phyloP scores from a whole-genome alignment of 1,140 invertebrate species.

The Tyrophagus putrescentiae region DNA sequence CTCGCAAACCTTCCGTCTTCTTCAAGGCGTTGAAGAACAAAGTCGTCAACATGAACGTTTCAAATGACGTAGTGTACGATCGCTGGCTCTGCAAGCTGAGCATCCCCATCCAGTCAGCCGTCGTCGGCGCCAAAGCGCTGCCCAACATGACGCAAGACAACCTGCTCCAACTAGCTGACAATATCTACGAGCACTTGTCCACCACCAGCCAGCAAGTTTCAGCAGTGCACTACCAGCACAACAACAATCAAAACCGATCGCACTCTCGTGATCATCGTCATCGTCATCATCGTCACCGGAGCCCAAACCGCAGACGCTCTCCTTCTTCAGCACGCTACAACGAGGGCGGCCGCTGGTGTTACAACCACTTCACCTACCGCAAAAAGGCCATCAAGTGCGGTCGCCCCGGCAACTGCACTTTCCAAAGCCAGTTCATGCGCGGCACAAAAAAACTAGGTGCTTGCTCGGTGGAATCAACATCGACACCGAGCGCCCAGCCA shows the following conservation, averaged over 20 bases:
- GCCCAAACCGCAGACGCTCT: not conserved
- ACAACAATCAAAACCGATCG: not conserved
- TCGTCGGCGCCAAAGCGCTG: not conserved
- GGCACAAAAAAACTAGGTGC: no score
- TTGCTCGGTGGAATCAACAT: no score
- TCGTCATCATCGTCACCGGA: not conserved
- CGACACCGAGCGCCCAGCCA: no score
- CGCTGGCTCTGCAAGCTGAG: not conserved
- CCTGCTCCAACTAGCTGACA: not conserved
- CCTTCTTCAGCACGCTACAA: not conserved
- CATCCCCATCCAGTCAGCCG: not conserved
- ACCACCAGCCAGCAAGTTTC: no score
- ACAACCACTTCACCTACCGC: slow-evolving; percentile 20
- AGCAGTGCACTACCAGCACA: no score
- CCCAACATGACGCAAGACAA: not conserved
- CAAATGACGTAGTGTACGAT: not conserved
- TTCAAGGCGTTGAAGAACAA: not conserved
- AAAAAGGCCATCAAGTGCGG: slow-evolving; percentile 18
- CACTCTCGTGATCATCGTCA: not conserved
- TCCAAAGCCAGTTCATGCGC: not conserved
- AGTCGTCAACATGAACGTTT: not conserved
- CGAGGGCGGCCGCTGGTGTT: no score
- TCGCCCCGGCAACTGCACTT: not conserved
- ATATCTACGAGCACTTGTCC: not conserved
- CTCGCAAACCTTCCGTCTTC: not conserved